Percentiles rank a stretch among this genome's conserved stretches.
Evolutionary conservation across 2,797 vertebrate genomes (phyloP).

Genomic region (Lemur catta): DNA sequence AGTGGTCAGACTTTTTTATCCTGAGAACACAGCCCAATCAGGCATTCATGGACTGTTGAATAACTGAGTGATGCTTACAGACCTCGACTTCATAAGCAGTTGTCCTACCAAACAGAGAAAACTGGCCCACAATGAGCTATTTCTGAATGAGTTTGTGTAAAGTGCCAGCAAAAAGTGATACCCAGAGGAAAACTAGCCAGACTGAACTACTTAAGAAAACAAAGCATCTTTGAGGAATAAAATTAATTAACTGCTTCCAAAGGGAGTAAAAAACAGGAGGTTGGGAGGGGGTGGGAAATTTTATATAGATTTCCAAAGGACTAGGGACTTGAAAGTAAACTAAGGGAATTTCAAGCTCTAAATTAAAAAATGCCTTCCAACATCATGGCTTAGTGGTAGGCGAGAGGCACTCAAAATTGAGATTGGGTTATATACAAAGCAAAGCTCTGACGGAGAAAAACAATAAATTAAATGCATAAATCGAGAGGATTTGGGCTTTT

Average conservation of each 20-base stretch:
- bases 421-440: conserved; percentile 61
- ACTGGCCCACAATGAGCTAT: conserved; percentile 51
- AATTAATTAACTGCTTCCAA: conserved; percentile 79
- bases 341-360: conserved; percentile 64
- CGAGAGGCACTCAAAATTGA: conserved; percentile 35
- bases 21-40: neutral
- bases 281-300: conserved; percentile 17
- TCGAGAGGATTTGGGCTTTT: conserved; percentile 58
- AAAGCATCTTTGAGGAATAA: conserved; percentile 77
- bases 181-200: conserved; percentile 66
- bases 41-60: neutral
- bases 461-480: conserved; percentile 72
- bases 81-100: conserved; percentile 58
- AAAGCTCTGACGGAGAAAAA: conserved; percentile 67
- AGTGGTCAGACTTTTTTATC: neutral
- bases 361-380: conserved; percentile 69
- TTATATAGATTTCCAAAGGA: conserved; percentile 65
- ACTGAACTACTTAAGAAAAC: conserved; percentile 75
- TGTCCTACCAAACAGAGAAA: conserved; percentile 54
- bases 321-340: conserved; percentile 66
- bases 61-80: conserved; percentile 24
- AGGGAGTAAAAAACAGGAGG: conserved; percentile 65
- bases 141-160: conserved; percentile 48
- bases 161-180: conserved; percentile 65
- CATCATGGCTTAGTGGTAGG: neutral